Percentiles rank a stretch among this genome's conserved stretches.
Evolutionary conservation across 1,140 invertebrate species (phyloP).

Genomic region (Drosophila melanica): DNA sequence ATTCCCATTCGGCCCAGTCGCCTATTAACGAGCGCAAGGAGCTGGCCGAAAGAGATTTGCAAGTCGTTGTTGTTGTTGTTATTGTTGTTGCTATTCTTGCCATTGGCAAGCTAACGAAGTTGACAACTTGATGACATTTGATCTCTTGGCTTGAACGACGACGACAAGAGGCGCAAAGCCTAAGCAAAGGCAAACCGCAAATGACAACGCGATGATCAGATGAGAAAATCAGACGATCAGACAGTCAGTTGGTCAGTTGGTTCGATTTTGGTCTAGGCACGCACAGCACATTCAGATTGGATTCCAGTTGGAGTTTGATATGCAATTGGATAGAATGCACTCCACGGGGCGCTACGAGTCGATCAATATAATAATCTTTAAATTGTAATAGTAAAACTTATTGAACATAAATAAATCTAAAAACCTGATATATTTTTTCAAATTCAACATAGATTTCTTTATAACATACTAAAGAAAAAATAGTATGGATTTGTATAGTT

Average conservation of each 20-base stretch:
- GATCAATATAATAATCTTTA: too few species aligned
- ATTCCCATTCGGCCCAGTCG: slow-evolving; percentile 29
- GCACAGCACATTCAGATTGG: slow-evolving; percentile 45
- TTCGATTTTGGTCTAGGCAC: slow-evolving; percentile 52
- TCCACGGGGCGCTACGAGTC: slow-evolving; percentile 19
- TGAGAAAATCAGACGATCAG: slow-evolving; percentile 57
- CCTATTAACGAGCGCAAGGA: slow-evolving; percentile 53
- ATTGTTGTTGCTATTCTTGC: slow-evolving; percentile 23
- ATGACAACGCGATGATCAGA: slow-evolving; percentile 70
- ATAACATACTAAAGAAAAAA: too few species aligned
- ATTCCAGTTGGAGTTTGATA: slow-evolving; percentile 2
- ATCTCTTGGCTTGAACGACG: slow-evolving; percentile 55
- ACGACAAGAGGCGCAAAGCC: slow-evolving; percentile 18
- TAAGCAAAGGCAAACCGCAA: slow-evolving; percentile 60
- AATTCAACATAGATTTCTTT: too few species aligned
- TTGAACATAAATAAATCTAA: too few species aligned
- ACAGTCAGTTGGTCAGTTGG: slow-evolving; percentile 24
- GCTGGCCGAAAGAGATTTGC: slow-evolving; percentile 55
- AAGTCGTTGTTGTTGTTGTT: slow-evolving; percentile 39
- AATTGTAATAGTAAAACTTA: too few species aligned
- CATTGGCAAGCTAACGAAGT: slow-evolving; percentile 78
- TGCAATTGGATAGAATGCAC: background rate
- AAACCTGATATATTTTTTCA: too few species aligned
- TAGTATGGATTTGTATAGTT: too few species aligned
- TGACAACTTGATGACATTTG: slow-evolving; percentile 83